phyloP scores from a whole-genome alignment of 1,140 invertebrate species.

The Drepana arcuata region DNA sequence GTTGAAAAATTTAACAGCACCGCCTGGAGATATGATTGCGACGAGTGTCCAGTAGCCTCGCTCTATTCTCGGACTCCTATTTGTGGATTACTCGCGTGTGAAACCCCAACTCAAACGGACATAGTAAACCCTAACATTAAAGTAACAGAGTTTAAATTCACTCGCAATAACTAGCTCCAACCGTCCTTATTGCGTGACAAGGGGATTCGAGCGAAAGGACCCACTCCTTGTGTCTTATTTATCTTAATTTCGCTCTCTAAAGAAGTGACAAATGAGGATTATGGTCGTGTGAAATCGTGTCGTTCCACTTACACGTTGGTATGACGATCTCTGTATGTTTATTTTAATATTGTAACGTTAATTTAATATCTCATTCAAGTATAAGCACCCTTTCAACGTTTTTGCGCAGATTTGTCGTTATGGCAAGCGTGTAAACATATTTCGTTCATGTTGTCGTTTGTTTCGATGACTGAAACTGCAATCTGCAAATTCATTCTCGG shows the following conservation, averaged over 20 bases:
- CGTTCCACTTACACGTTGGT: slow-evolving; percentile 27
- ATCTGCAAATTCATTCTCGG: no score
- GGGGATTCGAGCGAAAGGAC: slow-evolving; percentile 48
- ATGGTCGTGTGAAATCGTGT: slow-evolving; percentile 30
- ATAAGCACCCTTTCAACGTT: no score
- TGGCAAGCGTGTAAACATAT: no score
- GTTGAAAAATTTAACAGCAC: slow-evolving; percentile 41
- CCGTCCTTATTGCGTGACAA: slow-evolving; percentile 25
- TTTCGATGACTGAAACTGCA: no score
- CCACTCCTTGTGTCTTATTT: slow-evolving; percentile 56
- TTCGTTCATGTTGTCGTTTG: no score
- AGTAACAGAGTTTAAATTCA: slow-evolving; percentile 33
- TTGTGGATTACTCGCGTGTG: slow-evolving; percentile 57
- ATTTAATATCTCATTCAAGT: no score
- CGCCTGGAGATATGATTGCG: slow-evolving; percentile 57
- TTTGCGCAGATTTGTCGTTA: no score
- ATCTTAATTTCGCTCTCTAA: slow-evolving; percentile 55
- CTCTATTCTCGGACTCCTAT: slow-evolving; percentile 68
- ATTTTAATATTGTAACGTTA: no score
- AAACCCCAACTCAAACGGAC: slow-evolving; percentile 25
- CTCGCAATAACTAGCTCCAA: slow-evolving; percentile 10
- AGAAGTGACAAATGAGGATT: slow-evolving; percentile 54
- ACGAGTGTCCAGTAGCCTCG: slow-evolving; percentile 66
- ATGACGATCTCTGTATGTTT: no score
- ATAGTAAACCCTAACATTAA: slow-evolving; percentile 40